Percentiles rank a stretch among this genome's conserved stretches.
These are phyloP conservation scores for Labia minor DNA, from an alignment of 2,888 invertebrate genomes.

Conservation along the genomic window DNA sequence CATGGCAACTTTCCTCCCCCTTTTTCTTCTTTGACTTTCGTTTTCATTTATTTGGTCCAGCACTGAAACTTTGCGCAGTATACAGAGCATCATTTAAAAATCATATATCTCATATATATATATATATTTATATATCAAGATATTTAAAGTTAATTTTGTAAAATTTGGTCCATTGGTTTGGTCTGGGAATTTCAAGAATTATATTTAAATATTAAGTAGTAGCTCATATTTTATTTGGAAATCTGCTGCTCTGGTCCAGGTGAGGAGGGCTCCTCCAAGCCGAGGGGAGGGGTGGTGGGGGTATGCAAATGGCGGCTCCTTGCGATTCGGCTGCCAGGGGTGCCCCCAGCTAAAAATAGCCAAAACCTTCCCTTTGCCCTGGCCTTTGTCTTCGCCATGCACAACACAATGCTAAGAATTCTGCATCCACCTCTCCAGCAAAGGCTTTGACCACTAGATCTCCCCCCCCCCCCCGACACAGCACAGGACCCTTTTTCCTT, in stretches of 20 bases:
- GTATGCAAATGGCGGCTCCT: conserved; percentile 13
- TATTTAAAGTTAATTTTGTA: not conserved
- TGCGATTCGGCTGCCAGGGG: conserved; percentile 13
- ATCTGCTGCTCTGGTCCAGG: not conserved
- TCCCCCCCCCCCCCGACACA: too few relatives aligned
- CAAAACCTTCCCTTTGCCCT: not conserved
- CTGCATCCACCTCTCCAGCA: not conserved
- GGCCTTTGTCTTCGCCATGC: not conserved
- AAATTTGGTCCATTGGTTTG: not conserved
- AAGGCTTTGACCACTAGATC: not conserved
- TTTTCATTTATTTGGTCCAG: too few relatives aligned
- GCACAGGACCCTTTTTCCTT: too few relatives aligned
- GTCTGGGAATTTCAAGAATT: not conserved
- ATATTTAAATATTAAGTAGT: too few relatives aligned
- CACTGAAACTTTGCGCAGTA: too few relatives aligned
- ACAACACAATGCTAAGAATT: not conserved
- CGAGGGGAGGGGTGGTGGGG: not conserved
- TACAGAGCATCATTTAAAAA: too few relatives aligned
- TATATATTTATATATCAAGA: too few relatives aligned
- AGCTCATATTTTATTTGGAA: conserved; percentile 7
- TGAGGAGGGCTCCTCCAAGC: not conserved
- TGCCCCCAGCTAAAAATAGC: not conserved
- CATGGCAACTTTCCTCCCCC: too few relatives aligned
- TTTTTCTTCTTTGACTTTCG: too few relatives aligned
- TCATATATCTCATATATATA: too few relatives aligned